Evolutionary conservation across 1,140 invertebrate genomes (phyloP).

Genomic region (Scaptomyza hsui): DNA sequence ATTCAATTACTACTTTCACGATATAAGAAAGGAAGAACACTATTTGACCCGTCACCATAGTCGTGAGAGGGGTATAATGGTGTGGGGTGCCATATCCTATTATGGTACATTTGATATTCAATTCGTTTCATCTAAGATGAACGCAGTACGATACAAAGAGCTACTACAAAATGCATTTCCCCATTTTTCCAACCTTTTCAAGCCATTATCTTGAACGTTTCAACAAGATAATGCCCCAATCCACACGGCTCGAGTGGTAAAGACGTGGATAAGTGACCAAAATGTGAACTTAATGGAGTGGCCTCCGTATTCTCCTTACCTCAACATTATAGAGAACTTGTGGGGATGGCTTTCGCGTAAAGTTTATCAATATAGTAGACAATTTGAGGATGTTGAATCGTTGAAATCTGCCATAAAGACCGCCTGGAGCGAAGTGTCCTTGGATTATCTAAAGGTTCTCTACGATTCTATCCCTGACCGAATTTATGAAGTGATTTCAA

Average conservation of each 20-base stretch:
- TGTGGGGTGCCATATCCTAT: not conserved
- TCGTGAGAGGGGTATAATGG: not conserved
- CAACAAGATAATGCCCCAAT: slow-evolving; percentile 2
- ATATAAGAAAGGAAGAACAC: slow-evolving; percentile 1
- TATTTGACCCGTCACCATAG: slow-evolving; percentile 1
- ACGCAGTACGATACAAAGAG: not conserved
- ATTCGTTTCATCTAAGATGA: slow-evolving; percentile 3
- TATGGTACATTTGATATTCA: slow-evolving; percentile 2
- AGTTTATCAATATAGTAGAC: not conserved
- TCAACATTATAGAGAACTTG: not conserved
- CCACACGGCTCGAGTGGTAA: not conserved
- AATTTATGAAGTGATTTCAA: slow-evolving; percentile 5
- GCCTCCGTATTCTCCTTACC: no score
- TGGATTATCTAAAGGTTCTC: not conserved
- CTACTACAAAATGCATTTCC: not conserved
- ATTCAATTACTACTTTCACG: not conserved
- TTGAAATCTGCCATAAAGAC: not conserved
- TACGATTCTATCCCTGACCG: slow-evolving; percentile 1
- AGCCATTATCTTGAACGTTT: slow-evolving; percentile 1
- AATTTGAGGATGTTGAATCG: slow-evolving; percentile 6
- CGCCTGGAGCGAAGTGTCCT: not conserved
- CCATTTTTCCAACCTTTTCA: not conserved
- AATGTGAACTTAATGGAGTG: not conserved
- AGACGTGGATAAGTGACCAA: not conserved
- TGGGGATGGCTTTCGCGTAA: slow-evolving; percentile 1